Evolutionary conservation across 2,797 vertebrate species (phyloP).

Genomic region (Sebastes cheni): DNA sequence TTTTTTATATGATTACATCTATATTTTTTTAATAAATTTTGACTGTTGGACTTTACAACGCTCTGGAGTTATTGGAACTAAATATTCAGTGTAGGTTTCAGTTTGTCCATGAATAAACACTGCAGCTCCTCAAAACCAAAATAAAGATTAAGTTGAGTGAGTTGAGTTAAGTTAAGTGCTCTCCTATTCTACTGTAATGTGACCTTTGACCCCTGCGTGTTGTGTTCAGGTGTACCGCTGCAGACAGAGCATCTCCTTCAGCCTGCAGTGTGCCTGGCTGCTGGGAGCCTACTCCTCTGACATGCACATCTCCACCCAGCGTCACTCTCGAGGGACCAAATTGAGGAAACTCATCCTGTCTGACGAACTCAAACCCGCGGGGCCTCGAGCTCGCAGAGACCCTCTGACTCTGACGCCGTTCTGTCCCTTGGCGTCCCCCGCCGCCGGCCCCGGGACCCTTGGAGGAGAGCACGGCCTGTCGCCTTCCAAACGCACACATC

Average conservation of each 20-base stretch:
- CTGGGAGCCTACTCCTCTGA: slow-evolving; percentile 95
- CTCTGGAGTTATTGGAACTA: no score
- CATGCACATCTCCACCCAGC: slow-evolving; percentile 98
- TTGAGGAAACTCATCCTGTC: slow-evolving; percentile 94
- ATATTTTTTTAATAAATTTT: no score
- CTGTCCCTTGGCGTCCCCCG: slow-evolving; percentile 68
- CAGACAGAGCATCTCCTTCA: slow-evolving; percentile 95
- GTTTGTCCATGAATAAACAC: no score
- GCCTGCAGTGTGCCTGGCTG: slow-evolving; percentile 93
- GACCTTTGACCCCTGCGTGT: background rate
- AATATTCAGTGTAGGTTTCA: no score
- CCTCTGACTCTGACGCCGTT: slow-evolving; percentile 78
- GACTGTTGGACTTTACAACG: no score
- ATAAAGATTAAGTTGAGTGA: background rate
- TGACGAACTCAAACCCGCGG: slow-evolving; percentile 92
- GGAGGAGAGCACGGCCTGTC: slow-evolving; percentile 85
- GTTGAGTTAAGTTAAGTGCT: no score
- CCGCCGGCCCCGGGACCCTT: slow-evolving; percentile 31
- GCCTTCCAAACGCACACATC: slow-evolving; percentile 95
- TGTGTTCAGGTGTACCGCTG: slow-evolving; percentile 88
- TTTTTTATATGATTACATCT: no score
- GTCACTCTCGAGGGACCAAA: slow-evolving; percentile 94
- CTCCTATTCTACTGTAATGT: no score
- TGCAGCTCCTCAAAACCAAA: no score
- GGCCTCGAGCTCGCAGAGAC: slow-evolving; percentile 81